Conservation (phyloP, 2,113 vertebrate species). For the Lagopus leucura region DNA sequence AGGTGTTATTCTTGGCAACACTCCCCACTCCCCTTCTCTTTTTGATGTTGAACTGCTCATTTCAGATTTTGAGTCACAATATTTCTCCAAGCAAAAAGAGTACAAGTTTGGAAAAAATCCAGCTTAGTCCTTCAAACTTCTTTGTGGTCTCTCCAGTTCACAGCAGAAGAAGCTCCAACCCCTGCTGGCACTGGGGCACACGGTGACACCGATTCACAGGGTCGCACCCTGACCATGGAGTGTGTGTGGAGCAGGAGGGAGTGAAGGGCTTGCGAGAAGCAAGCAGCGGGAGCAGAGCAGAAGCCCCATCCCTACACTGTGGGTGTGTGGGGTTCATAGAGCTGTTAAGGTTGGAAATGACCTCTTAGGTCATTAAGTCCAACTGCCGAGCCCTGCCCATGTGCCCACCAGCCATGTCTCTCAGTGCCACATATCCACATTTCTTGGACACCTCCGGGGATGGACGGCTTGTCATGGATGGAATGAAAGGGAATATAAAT, state of each 20-base stretch:
- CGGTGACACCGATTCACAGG: neutral
- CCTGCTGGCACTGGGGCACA: neutral
- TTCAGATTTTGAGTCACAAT: slow-evolving; percentile 52
- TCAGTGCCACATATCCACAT: too few species aligned
- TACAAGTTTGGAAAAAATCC: neutral
- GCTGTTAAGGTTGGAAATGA: too few species aligned
- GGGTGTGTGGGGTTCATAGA: neutral
- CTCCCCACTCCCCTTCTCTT: neutral
- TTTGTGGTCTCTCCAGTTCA: neutral
- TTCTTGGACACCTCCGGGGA: too few species aligned
- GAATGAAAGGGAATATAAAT: neutral
- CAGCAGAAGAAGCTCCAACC: neutral
- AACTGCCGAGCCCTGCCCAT: too few species aligned
- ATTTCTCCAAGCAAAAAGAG: neutral
- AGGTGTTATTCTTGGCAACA: neutral
- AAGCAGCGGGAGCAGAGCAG: neutral
- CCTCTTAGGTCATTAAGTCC: too few species aligned
- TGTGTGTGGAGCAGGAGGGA: neutral
- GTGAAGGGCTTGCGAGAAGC: neutral
- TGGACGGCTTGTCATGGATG: neutral
- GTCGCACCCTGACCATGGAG: too few species aligned
- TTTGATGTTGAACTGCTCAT: neutral
- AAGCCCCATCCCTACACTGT: neutral
- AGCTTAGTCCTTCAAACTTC: neutral
- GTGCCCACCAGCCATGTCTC: too few species aligned